A percentile compares a stretch with the other conserved stretches of the same genome.
Conservation (phyloP, 1,140 invertebrate genomes). For the Ditylenchus dipsaci region DNA sequence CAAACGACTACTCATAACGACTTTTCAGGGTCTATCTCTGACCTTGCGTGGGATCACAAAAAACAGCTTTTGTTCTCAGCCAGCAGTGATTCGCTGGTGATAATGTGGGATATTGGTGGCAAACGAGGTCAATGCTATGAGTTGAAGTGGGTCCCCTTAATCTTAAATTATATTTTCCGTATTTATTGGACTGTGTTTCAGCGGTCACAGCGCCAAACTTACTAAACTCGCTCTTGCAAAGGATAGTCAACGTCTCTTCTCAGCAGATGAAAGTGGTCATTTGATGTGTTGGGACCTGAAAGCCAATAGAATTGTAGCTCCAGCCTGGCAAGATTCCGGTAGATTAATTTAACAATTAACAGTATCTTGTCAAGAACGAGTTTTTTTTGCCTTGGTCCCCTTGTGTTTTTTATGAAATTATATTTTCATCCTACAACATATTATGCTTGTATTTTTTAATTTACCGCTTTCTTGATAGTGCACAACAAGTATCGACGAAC, state of each 20-base stretch:
- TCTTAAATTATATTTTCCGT: background rate
- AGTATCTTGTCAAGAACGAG: too few relatives aligned
- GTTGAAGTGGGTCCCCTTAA: slow-evolving; percentile 61
- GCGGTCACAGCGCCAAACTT: slow-evolving; percentile 61
- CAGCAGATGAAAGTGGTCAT: slow-evolving; percentile 84
- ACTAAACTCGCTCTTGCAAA: slow-evolving; percentile 70
- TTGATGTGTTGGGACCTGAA: slow-evolving; percentile 93
- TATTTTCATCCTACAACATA: too few relatives aligned
- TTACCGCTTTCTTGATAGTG: too few relatives aligned
- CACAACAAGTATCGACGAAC: too few relatives aligned
- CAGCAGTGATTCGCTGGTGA: slow-evolving; percentile 84
- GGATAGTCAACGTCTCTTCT: slow-evolving; percentile 76
- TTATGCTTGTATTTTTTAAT: too few relatives aligned
- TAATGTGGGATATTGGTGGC: slow-evolving; percentile 98
- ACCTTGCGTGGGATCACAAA: slow-evolving; percentile 81
- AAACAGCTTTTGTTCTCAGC: slow-evolving; percentile 86
- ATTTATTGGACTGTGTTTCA: slow-evolving; percentile 45
- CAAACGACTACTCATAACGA: too few relatives aligned
- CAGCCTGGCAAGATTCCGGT: slow-evolving; percentile 86
- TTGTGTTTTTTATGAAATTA: too few relatives aligned
- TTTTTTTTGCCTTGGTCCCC: too few relatives aligned
- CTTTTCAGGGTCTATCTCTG: slow-evolving; percentile 70
- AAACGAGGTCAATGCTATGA: slow-evolving; percentile 93
- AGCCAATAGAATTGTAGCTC: slow-evolving; percentile 74
- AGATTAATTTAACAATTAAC: too few relatives aligned